These are phyloP conservation scores for Cataglyphis cursor DNA, from an alignment of 2,888 invertebrate species.

Conservation along the genomic window DNA sequence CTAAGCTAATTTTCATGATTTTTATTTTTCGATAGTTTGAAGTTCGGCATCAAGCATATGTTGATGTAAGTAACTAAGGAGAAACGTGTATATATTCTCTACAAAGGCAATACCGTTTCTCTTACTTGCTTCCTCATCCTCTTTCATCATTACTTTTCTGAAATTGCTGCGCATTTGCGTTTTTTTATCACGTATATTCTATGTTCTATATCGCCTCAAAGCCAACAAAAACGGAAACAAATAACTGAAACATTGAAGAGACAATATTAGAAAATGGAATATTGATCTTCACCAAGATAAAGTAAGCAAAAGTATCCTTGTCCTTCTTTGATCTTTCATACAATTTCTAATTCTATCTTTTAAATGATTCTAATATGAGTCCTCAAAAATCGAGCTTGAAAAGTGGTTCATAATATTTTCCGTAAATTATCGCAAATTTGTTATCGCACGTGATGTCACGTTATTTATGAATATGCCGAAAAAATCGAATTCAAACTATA, in stretches of 20 bases:
- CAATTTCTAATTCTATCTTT: neutral
- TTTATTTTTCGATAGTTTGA: too few species aligned
- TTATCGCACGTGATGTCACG: neutral
- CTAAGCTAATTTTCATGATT: too few species aligned
- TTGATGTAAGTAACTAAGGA: too few species aligned
- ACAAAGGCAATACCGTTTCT: neutral
- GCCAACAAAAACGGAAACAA: slow-evolving; percentile 58
- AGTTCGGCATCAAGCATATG: too few species aligned
- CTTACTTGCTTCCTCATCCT: neutral
- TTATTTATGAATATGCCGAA: neutral
- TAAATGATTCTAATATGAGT: too few species aligned
- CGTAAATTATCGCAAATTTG: neutral
- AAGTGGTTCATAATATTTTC: neutral
- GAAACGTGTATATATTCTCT: too few species aligned
- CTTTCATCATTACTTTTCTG: neutral
- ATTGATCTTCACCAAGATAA: neutral
- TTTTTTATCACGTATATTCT: slow-evolving; percentile 2
- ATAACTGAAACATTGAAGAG: neutral
- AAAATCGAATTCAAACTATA: neutral
- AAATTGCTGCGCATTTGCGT: neutral
- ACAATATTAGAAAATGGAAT: neutral
- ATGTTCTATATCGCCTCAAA: slow-evolving; percentile 73
- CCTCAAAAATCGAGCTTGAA: neutral
- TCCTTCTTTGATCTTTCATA: neutral
- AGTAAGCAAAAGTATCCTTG: neutral